Evolutionary conservation across 2,113 vertebrate genomes (phyloP).

Genomic region (Pyrgilauda ruficollis): DNA sequence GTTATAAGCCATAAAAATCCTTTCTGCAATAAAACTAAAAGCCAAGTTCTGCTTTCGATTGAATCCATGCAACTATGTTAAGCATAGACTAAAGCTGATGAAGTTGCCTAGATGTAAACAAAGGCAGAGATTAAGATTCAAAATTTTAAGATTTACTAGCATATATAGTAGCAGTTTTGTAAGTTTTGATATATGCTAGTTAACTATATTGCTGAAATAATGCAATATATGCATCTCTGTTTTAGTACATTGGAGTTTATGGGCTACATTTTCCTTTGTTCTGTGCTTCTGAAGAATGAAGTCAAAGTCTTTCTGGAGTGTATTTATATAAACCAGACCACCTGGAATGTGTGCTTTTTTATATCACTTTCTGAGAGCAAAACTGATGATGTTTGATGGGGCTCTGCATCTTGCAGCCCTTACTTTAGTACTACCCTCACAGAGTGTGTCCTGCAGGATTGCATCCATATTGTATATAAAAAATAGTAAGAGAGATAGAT

Average conservation of each 20-base stretch:
- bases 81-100: neutral
- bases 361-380: neutral
- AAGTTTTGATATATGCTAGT: constrained; percentile 11
- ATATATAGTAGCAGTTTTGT: neutral
- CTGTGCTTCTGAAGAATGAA: neutral
- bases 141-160: neutral
- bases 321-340: neutral
- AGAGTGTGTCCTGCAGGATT: neutral
- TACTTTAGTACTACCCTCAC: neutral
- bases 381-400: neutral
- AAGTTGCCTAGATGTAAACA: neutral
- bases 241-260: neutral
- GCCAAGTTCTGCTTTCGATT: neutral
- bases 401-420: neutral
- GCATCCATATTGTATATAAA: constrained; percentile 8
- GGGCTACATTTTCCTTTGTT: neutral
- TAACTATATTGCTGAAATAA: neutral
- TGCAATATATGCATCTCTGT: neutral
- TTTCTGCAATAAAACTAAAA: neutral
- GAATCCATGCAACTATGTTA: neutral
- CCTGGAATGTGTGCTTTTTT: neutral
- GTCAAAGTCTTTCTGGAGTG: neutral
- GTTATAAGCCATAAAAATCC: constrained; percentile 41
- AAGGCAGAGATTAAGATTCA: neutral
- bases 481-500: neutral